Evolutionary conservation across 2,113 vertebrate genomes (phyloP), one percentile per base, ranked within the genome.

Genomic region (Procavia capensis): DNA sequence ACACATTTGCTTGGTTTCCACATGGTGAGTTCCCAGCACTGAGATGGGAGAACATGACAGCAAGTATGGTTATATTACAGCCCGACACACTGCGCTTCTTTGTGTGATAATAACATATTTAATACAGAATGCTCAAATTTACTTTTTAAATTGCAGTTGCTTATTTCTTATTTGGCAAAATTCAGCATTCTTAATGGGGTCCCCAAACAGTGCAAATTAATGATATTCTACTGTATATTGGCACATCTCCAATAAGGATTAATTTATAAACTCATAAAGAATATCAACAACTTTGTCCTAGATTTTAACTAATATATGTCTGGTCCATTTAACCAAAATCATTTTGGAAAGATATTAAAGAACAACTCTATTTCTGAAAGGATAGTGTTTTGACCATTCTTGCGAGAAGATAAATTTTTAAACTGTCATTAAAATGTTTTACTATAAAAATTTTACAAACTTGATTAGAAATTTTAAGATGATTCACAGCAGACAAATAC

Each of bases 221-320:
- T 96, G 93, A 96, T 98, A 97, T 97, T 97, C 97, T 97, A 97
- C 85, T 95, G 78, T 97, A 98, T 98, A 98, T 98, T 98, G 98
- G 98, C 98, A 99, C 98, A 98, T 98, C 95, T 98, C 98, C 98
- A 98, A 98, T 98, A 98, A 98, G 98, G 98, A 98, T 98, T 98
- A 98, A 98, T 98, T 98, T 98, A 98, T 98, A 98, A 98, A 98
- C 98, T 96, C 97, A n/a, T n/a, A 97, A 97, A 96, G 97, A 97
- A 98, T 97, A 98, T 94, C 97, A 97, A 97, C 96, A 97, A 91
- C 89, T 97, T 97, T 92, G 88, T 80, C 10, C 96, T 97, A 98
- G 98, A 97, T 97, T 90, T 96, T 92, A 91, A 97, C 96, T 96
- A 97, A 97, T 86, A 98, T 92, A 98, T 93, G 98, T 97, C 98